These are phyloP conservation scores for Peromyscus nudipes DNA, from an alignment of 2,797 vertebrate genomes.

Conservation along the genomic window DNA sequence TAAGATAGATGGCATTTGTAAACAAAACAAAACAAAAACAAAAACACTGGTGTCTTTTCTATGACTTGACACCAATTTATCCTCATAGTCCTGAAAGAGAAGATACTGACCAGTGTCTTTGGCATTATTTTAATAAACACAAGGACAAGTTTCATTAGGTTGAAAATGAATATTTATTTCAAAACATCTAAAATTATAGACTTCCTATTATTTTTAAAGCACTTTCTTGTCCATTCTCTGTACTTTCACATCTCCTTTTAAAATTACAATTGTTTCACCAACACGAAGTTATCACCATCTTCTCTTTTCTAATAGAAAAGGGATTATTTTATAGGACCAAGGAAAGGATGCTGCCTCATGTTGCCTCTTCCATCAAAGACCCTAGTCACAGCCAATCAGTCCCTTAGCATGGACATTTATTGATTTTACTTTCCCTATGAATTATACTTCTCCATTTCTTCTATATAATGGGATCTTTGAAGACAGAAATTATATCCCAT, in stretches of 20 bases:
- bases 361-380: not conserved
- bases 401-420: not conserved
- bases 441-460: not conserved
- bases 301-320: not conserved
- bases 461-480: constrained; percentile 16
- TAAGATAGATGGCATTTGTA: not conserved
- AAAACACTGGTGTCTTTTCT: not conserved
- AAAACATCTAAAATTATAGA: not conserved
- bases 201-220: not conserved
- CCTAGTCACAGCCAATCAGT: not conserved
- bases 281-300: not conserved
- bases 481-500: not conserved
- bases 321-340: not conserved
- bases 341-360: not conserved
- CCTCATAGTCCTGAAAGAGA: not conserved
- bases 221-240: not conserved
- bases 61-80: constrained; percentile 6
- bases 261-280: not conserved
- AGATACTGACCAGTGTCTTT: not conserved
- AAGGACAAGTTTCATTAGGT: constrained; percentile 38
- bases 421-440: not conserved
- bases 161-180: constrained; percentile 45
- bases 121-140: constrained; percentile 37
- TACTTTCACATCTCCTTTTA: not conserved
- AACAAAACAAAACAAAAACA: not conserved